Conservation (phyloP, 2,113 vertebrate species). For the Protobothrops mucrosquamatus region DNA sequence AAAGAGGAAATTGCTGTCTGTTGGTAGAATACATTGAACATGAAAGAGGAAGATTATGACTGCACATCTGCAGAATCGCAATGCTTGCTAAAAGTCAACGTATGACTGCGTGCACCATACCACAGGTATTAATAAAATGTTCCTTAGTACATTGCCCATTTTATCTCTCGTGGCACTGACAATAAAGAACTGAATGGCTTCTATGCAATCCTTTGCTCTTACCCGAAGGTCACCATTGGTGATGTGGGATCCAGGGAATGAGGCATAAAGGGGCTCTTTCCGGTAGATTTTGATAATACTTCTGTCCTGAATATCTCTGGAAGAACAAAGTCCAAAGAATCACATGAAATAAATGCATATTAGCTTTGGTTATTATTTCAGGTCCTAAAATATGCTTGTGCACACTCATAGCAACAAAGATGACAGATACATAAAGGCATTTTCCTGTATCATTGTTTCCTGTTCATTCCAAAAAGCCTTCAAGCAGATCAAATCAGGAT, state of each 20-base stretch:
- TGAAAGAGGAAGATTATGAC: background rate
- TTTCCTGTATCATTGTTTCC: background rate
- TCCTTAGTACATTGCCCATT: background rate
- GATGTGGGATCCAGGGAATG: conserved; percentile 91
- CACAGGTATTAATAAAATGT: background rate
- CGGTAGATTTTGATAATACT: conserved; percentile 98
- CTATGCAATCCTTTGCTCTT: conserved; percentile 49
- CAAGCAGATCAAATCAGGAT: background rate
- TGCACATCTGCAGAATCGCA: background rate
- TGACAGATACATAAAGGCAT: background rate
- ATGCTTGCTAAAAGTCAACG: background rate
- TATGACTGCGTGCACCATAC: background rate
- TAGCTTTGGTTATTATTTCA: background rate
- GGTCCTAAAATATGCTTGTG: background rate
- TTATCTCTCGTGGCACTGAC: background rate
- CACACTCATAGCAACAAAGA: background rate
- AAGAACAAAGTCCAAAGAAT: background rate
- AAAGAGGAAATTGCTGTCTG: background rate
- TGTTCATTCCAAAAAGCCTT: background rate
- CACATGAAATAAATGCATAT: background rate
- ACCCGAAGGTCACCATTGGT: conserved; percentile 97
- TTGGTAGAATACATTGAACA: background rate
- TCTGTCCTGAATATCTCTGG: conserved; percentile 94
- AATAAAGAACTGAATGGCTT: too few species aligned
- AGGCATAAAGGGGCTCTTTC: conserved; percentile 95